Conservation (phyloP, 2,888 invertebrate species). For the Stenodema calcarata region DNA sequence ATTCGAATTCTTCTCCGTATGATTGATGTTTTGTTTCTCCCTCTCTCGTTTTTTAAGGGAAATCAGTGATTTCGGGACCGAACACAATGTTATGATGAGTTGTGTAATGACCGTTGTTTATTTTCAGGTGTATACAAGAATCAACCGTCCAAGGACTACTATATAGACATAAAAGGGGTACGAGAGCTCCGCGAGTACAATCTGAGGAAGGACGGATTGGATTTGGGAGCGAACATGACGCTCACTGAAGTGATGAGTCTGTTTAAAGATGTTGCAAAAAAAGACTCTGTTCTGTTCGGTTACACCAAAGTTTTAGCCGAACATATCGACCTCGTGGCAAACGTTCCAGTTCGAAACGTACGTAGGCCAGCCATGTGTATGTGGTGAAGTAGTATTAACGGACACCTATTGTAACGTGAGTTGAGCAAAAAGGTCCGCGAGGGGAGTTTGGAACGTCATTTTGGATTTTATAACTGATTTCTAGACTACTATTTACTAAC, state of each 20-base stretch:
- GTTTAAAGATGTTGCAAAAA: slow-evolving; percentile 53
- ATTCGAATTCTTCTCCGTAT: too few relatives aligned
- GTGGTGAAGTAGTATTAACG: too few relatives aligned
- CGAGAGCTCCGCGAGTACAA: slow-evolving; percentile 62
- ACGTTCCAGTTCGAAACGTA: slow-evolving; percentile 61
- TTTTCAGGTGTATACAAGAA: slow-evolving; percentile 17
- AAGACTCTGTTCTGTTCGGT: slow-evolving; percentile 54
- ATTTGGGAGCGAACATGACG: slow-evolving; percentile 67
- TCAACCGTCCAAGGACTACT: slow-evolving; percentile 52
- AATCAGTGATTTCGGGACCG: too few relatives aligned
- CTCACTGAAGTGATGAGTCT: slow-evolving; percentile 66
- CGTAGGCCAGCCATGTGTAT: neutral
- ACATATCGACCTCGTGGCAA: slow-evolving; percentile 62
- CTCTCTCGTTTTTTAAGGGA: too few relatives aligned
- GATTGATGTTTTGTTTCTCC: too few relatives aligned
- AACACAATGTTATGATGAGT: too few relatives aligned
- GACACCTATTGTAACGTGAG: too few relatives aligned
- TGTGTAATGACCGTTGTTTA: neutral
- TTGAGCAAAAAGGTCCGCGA: too few relatives aligned
- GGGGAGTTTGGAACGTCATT: too few relatives aligned
- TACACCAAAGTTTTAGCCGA: slow-evolving; percentile 60
- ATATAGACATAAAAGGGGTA: slow-evolving; percentile 65
- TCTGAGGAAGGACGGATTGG: slow-evolving; percentile 59
- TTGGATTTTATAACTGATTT: too few relatives aligned
- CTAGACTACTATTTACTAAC: too few relatives aligned